Evolutionary conservation across 2,113 vertebrate species (phyloP).

Genomic region (Onychostruthus taczanowskii): DNA sequence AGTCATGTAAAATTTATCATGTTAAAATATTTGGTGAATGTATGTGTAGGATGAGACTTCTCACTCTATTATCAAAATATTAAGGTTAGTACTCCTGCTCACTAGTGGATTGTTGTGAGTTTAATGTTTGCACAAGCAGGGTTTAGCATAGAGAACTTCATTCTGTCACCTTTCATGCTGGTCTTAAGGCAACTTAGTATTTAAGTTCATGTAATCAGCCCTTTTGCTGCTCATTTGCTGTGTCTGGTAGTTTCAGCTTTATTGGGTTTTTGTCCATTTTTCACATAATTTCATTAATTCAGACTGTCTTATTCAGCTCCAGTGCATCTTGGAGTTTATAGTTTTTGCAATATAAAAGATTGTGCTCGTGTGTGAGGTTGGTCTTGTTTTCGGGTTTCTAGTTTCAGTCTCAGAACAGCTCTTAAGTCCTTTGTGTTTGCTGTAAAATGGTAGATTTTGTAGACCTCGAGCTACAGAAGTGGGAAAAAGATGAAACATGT

Average conservation of each 20-base stretch:
- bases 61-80: not conserved
- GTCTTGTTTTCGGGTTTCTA: not conserved
- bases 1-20: not conserved
- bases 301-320: not conserved
- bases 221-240: not conserved
- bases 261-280: not conserved
- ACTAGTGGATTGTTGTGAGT: not conserved
- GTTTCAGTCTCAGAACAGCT: conserved; percentile 3
- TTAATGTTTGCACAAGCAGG: not conserved
- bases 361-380: not conserved
- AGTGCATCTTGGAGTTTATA: not conserved
- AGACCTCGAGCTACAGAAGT: not conserved
- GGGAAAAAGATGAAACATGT: not conserved
- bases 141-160: not conserved
- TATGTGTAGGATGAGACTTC: not conserved
- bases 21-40: not conserved
- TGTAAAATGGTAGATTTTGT: conserved; percentile 19
- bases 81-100: not conserved
- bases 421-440: conserved; percentile 3
- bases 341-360: not conserved
- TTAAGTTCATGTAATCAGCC: not conserved
- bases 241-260: not conserved
- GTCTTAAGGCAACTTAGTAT: not conserved
- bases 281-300: not conserved
- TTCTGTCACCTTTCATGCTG: not conserved